Base-by-base conservation (phyloP, 1,140 invertebrate species). In the Drosophila takahashii region DNA sequence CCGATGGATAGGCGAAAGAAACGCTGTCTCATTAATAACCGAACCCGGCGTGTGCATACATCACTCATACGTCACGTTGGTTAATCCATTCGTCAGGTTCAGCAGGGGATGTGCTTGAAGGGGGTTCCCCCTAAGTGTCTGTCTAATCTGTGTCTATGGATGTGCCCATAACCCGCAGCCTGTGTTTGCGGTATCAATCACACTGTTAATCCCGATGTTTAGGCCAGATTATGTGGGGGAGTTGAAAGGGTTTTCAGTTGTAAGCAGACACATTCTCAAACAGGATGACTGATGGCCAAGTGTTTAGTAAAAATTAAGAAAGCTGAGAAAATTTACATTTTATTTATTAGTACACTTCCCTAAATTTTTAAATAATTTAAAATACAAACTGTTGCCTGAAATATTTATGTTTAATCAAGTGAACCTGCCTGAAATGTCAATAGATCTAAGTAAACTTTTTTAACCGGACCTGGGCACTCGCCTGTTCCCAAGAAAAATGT, bases 51-150 rank as follows among this genome's bases (percentile, higher is more conserved):
- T 41, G 50, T 73, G 79, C 79, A 83, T 83, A 77, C 70, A 87
- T 87, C 84, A 87, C 84, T 87, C 83, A 87, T 87, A 83, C 84
- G 83, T 87, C 83, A 87, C 56, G 79, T 83, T 66, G 79, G 71
- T 72, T 87, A 89, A 87, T 76, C 84, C 84, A 79, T 83, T 78
- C 79, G 66, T 81, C 67, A 81, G 27, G 37, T 45, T 39, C 62
- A 36, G 37, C 15, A 54, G 45, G n/a, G n/a, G 34, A 66, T 44
- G 59, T 56, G 71, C 11, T 39, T 76, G 45, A 62, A 54, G 16
- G 48, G 11, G 7, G 18, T 58, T 29, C 22, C 61, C 22, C 41
- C 65, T 87, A 76, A 77, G 74, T 79, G 60, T n/a, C 69, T 60
- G 62, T 79, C 80, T 76, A 83, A 83, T 79, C 71, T 64, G 58